Conservation (phyloP, 2,888 invertebrate species). For the Malachius bipustulatus region DNA sequence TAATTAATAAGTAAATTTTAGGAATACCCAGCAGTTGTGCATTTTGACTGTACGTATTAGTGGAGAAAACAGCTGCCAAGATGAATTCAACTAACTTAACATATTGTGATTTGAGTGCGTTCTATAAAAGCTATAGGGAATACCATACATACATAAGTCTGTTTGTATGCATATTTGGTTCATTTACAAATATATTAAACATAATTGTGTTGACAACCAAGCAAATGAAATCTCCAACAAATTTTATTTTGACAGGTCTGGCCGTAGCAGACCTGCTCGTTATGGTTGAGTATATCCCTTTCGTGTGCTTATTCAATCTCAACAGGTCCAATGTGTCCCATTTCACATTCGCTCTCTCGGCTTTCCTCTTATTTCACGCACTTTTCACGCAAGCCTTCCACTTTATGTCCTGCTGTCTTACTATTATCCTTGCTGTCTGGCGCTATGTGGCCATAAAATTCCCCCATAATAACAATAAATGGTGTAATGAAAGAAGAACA, state of each 20-base stretch:
- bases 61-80: no score
- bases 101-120: slow-evolving; percentile 43
- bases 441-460: slow-evolving; percentile 75
- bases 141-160: slow-evolving; percentile 78
- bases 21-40: no score
- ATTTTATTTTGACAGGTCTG: slow-evolving; percentile 77
- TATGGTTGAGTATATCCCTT: slow-evolving; percentile 89
- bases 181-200: slow-evolving; percentile 80
- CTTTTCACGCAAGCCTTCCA: slow-evolving; percentile 79
- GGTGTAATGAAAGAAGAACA: slow-evolving; percentile 73
- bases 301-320: slow-evolving; percentile 59
- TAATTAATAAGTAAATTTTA: no score
- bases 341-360: slow-evolving; percentile 61
- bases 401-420: slow-evolving; percentile 86
- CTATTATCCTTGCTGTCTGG: slow-evolving; percentile 86
- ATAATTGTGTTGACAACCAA: slow-evolving; percentile 83
- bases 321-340: slow-evolving; percentile 41
- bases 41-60: no score
- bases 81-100: background rate
- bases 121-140: slow-evolving; percentile 52
- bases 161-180: slow-evolving; percentile 78
- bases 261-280: slow-evolving; percentile 90
- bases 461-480: slow-evolving; percentile 67
- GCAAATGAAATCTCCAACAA: slow-evolving; percentile 84
- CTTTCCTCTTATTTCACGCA: slow-evolving; percentile 78